Evolutionary conservation across 2,888 invertebrate genomes (phyloP), one percentile per base, ranked within the genome.

Genomic region (Orchestes rusci): DNA sequence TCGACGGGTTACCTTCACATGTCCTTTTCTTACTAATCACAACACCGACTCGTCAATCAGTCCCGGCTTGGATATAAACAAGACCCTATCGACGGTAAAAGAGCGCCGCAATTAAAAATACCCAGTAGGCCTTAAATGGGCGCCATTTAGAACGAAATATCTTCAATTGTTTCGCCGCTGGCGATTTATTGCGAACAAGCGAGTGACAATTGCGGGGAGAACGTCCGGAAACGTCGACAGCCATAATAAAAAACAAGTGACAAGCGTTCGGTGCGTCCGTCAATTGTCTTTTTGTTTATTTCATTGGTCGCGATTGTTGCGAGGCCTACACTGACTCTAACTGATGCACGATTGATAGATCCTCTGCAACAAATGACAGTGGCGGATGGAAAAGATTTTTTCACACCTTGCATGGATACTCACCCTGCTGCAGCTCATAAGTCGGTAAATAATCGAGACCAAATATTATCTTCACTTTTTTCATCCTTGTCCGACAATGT

Each of bases 181-280:
- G 53, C 56, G 55, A 59, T 59, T 59, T 59, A 59, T 56, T 46
- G 55, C 52, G 46, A 51, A 57, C 56, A 54, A 47, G 43, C 44
- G 58, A 61, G 61, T 61, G 62, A 63, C 62, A 61, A 62, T 62
- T 62, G 62, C 61, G 47, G 40, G 32, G 19, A 56, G 62, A 58
- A 50, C 46, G 50, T 50, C 50, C 50, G 50, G 50, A 50, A 50
- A 50, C 43, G 45, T 46, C 43, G 38, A 32, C 45, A 15, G 43
- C 49, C 45, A 46, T 43, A 50, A 46, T 43, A 46, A 50, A 50
- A 50, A 50, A 43, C 46, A 44, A 50, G 44, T 45, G 46, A 50
- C 46, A 47, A 47, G 33, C 45, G 31, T 38, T 37, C 46, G 45
- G 33, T 46, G 45, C 41, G 35, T 33, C 48, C 32, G 45, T 44